Conservation (phyloP, 2,797 vertebrate species). For the Craterocephalus amniculus region DNA sequence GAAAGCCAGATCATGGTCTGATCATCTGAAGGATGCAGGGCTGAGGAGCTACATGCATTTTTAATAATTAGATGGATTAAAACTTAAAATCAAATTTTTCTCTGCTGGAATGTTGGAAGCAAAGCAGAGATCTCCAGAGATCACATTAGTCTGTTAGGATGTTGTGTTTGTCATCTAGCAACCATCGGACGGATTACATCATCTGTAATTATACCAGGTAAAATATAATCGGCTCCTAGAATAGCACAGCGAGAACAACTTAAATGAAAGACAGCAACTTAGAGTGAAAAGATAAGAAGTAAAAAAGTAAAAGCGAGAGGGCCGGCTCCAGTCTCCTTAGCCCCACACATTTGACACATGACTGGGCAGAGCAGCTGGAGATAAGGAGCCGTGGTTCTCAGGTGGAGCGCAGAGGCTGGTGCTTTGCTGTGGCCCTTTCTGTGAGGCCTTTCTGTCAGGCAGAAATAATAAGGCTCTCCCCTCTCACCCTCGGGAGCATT, state of each 20-base stretch:
- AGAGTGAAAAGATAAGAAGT: slow-evolving; percentile 5
- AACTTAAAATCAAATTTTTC: background rate
- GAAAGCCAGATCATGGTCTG: background rate
- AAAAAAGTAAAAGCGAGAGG: slow-evolving; percentile 42
- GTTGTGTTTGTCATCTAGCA: background rate
- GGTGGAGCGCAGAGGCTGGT: slow-evolving; percentile 60
- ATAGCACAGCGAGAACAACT: background rate
- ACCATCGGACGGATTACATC: background rate
- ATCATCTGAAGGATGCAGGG: background rate
- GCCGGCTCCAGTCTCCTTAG: slow-evolving; percentile 61
- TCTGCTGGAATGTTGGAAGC: background rate
- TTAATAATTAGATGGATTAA: background rate
- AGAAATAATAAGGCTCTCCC: slow-evolving; percentile 78
- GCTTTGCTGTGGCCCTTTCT: slow-evolving; percentile 67
- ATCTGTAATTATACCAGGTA: background rate
- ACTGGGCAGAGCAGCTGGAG: slow-evolving; percentile 71
- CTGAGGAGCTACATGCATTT: background rate
- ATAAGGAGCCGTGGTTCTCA: slow-evolving; percentile 74
- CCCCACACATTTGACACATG: slow-evolving; percentile 78
- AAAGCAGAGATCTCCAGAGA: background rate
- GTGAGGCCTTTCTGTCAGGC: slow-evolving; percentile 76
- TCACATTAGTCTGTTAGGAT: background rate
- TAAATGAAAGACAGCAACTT: slow-evolving; percentile 5
- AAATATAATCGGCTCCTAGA: background rate
- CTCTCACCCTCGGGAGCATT: slow-evolving; percentile 64